Base-by-base conservation (phyloP, 2,888 invertebrate species). In the Cataglyphis rosenhaueri region DNA sequence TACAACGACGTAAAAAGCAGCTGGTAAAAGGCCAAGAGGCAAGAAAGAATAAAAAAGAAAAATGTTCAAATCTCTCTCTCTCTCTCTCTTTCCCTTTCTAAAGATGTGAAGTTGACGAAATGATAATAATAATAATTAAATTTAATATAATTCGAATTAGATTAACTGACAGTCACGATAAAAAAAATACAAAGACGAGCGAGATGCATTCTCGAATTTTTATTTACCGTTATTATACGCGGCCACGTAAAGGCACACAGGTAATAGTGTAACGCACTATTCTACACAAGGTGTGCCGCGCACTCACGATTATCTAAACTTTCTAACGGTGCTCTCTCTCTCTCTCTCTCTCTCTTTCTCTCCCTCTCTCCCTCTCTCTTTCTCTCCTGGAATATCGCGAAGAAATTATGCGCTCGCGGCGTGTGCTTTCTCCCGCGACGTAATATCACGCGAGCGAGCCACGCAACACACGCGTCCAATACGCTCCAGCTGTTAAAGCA, bases 21-120 rank as follows among this genome's bases (percentile, higher is more conserved):
- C 5, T 44, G 57, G 59, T 71, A 82, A 84, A 84, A 82, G 84
- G 55, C 76, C 61, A 85, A 86, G 83, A 3, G 5, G 76, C 57
- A 21, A 70, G 41, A 18, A n/a, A 48, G 25, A n/a, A 78, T 44
- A 57, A 62, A 55, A 9, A 12, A 48, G 15, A 62, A 38, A 55
- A 8, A 52, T 52, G 8, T 44, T 65, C 57, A 29, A 55, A 73
- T 81, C n/a, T 38, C n/a, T 38, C 52, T 12, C 44, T 44, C 18
- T 15, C n/a, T 38, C 52, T 12, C 21, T 21, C 18, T 15, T 5
- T 48, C 10, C 5, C n/a, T n/a, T 52, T 52, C 3, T 52, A n/a
- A 52, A 8, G 8, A 52, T 52, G 55, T n/a, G 55, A 52, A 8
- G 10, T 12, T 61, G 29, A 73, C 8, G 59, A 12, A 6, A 21